Evolutionary conservation across 1,140 invertebrate species (phyloP), one percentile per base, ranked within the genome.

Genomic region (Drosophila equinoxialis): DNA sequence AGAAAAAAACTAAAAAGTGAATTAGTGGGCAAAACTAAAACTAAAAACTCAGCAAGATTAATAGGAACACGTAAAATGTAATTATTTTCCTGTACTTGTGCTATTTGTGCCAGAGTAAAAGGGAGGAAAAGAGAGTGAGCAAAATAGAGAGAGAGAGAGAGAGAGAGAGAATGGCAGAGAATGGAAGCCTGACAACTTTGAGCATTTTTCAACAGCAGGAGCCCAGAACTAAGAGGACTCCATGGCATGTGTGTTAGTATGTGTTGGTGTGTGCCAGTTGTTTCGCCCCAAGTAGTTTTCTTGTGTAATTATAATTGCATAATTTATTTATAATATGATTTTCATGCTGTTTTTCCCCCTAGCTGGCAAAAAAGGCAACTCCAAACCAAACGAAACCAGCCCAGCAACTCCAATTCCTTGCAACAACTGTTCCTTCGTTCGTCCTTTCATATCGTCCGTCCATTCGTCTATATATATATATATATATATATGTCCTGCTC

Each of bases 251-350:
- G 33, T 72, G 64, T 62, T 51, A 54, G 33, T 72, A 54, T 62
- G 65, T 76, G 59, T 81, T 51, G 20, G 62, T 42, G 39, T 65
- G 41, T 35, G 62, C 39, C 30, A 82, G 70, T 82, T 86, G 84
- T 84, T 87, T 77, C 68, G 84, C 83, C 84, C 83, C 84, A 87
- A 87, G 84, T 87, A 87, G 84, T 87, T 87, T 89, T 83, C 83
- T 87, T 87, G 83, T 87, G 83, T 87, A 89, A 87, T 87, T 87
- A 89, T 87, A 87, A 87, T 87, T 87, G 79, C 83, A 87, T 87
- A 87, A 87, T 87, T 87, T 87, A 87, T 87, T 89, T 87, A 87
- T 87, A 87, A 87, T 87, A 89, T 87, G 83, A 87, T 89, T 87
- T 87, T 87, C 83, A 87, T 87, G 84, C 83, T 89, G 77, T 89